Conservation (phyloP, 1,140 invertebrate species). For the Drosophila littoralis region DNA sequence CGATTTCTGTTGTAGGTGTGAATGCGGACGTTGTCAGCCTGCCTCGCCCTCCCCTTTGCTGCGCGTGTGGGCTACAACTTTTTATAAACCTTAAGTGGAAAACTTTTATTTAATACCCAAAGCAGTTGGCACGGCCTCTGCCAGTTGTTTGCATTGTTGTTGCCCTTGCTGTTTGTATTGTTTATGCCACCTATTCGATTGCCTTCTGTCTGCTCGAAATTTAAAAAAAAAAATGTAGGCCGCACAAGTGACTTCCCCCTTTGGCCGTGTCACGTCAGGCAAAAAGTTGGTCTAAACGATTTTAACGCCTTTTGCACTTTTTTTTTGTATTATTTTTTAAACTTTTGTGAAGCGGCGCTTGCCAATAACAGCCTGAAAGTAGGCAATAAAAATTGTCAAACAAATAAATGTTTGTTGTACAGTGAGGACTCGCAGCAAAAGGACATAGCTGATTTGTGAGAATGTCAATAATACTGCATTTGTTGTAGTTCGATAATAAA, state of each 20-base stretch:
- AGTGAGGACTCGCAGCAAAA: slow-evolving; percentile 25
- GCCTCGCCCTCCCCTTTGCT: background rate
- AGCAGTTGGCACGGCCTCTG: slow-evolving; percentile 29
- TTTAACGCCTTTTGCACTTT: slow-evolving; percentile 81
- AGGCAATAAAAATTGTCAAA: slow-evolving; percentile 81
- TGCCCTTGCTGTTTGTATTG: slow-evolving; percentile 28
- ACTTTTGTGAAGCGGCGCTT: slow-evolving; percentile 52
- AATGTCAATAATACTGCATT: no score
- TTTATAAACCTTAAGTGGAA: slow-evolving; percentile 82
- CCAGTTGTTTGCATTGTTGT: slow-evolving; percentile 29
- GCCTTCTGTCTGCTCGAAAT: slow-evolving; percentile 45
- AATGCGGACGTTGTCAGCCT: slow-evolving; percentile 33
- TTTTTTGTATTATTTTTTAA: slow-evolving; percentile 28
- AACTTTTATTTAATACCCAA: slow-evolving; percentile 78
- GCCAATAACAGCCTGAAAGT: slow-evolving; percentile 58
- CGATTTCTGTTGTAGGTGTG: slow-evolving; percentile 56
- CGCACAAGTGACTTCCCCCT: slow-evolving; percentile 14
- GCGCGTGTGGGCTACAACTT: slow-evolving; percentile 62
- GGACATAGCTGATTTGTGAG: no score
- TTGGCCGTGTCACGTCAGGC: slow-evolving; percentile 70
- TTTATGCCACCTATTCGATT: slow-evolving; percentile 75
- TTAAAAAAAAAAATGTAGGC: slow-evolving; percentile 65
- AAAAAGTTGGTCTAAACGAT: slow-evolving; percentile 76
- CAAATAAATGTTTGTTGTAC: slow-evolving; percentile 75
- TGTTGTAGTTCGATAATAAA: no score